Evolutionary conservation across 2,113 vertebrate species (phyloP).

Genomic region (Syngnathus typhle): DNA sequence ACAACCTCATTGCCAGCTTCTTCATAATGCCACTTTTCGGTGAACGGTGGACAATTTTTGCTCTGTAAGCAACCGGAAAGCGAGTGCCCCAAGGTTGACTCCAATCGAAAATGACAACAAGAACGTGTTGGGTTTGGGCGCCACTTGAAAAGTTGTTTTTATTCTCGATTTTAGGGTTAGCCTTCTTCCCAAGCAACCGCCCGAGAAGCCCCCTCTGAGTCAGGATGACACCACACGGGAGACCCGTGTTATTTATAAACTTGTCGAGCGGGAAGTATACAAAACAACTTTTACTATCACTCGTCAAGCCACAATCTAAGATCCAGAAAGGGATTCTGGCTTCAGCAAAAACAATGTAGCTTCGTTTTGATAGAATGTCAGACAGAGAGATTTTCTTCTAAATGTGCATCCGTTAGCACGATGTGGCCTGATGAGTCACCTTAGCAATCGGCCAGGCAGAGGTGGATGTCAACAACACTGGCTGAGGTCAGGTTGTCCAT

Average conservation of each 20-base stretch:
- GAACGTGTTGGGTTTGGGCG: too few relatives aligned
- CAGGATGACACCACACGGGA: slow-evolving; percentile 23
- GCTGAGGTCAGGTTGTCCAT: slow-evolving; percentile 29
- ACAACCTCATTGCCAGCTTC: not conserved
- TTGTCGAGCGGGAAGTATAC: slow-evolving; percentile 29
- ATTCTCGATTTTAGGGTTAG: too few relatives aligned
- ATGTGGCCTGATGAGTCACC: slow-evolving; percentile 9
- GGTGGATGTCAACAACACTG: slow-evolving; percentile 11
- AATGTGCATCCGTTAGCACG: not conserved
- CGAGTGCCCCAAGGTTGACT: too few relatives aligned
- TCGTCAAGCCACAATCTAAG: not conserved
- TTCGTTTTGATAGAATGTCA: not conserved
- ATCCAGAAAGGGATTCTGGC: not conserved
- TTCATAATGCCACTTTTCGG: not conserved
- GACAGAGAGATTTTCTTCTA: not conserved
- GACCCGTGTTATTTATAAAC: slow-evolving; percentile 51
- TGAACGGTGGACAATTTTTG: not conserved
- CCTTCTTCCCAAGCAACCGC: not conserved
- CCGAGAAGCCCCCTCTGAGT: not conserved
- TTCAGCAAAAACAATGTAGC: not conserved
- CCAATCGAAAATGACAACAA: too few relatives aligned
- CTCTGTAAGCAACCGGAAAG: too few relatives aligned
- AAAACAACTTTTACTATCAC: not conserved
- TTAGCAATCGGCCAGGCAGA: not conserved
- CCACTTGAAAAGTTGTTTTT: too few relatives aligned